Evolutionary conservation across 92 coral and sea anemone genomes (phyloP), one percentile per base, ranked within the genome.

Genomic region (Heteractis magnifica): DNA sequence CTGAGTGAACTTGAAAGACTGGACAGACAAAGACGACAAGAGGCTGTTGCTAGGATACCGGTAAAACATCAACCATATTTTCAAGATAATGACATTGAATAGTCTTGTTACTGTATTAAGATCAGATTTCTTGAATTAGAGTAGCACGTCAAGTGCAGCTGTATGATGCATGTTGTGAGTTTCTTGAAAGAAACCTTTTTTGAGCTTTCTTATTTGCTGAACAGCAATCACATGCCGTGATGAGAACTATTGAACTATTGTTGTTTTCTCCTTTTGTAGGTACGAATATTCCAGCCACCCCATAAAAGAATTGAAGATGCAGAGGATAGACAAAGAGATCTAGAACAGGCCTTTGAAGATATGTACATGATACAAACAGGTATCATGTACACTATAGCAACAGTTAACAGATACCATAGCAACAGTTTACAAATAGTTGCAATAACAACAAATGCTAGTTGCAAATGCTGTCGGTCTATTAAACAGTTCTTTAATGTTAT

Each of bases 301-400:
- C 98, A 96, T 70, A 92, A 94, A 83, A 91, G 99, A 81, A 79
- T 90, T 78, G 99, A 96, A 83, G 98, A 93, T 77, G 95, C 94
- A 21, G 99, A 96, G 78, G 97, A 96, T 62, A 86, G 95, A 80
- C 99, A 96, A 71, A 90, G 95, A 72, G 98, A 94, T 76, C 83
- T 96, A 53, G 99, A 96, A 56, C 93, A 94, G 74, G 99, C 94
- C 56, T 96, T 96, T 90, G 99, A 96, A 87, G 98, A 96, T 75
- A 94, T 96, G 98, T 96, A 96, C 91, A 96, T 96, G 99, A 84
- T 88, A 79, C 96, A 96, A 60, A 96, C 99, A 85, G 97, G 99
- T 96, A 77, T 51, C 79, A 26, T 26, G 26, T 26, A 26, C 26
- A 26, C 26, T 26, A 26, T 26, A 26, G 6, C 41, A 72, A 72